Evolutionary conservation across 2,888 invertebrate species (phyloP).

Genomic region (Megamerina dolium): DNA sequence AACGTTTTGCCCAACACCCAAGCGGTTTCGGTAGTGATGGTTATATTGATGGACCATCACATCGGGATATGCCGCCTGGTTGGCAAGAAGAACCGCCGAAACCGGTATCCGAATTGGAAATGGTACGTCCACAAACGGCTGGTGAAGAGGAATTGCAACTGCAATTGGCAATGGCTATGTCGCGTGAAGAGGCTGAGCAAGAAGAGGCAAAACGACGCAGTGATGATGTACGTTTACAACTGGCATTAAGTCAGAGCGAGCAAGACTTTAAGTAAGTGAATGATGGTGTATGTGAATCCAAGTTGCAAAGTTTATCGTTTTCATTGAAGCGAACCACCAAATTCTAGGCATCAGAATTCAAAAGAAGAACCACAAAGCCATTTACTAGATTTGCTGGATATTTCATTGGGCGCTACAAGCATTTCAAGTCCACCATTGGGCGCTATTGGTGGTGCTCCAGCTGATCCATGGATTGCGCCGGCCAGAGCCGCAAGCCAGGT

Average conservation of each 20-base stretch:
- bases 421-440: constrained; percentile 51
- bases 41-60: constrained; percentile 65
- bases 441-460: constrained; percentile 38
- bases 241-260: constrained; percentile 92
- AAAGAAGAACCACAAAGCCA: constrained; percentile 57
- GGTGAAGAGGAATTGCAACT: constrained; percentile 98
- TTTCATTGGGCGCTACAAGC: constrained; percentile 63
- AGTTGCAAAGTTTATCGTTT: neutral
- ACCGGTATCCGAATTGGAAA: constrained; percentile 67
- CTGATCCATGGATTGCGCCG: constrained; percentile 73
- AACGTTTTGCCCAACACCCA: constrained; percentile 81
- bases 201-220: constrained; percentile 89
- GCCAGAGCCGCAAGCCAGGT: constrained; percentile 56
- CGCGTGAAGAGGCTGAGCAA: constrained; percentile 95
- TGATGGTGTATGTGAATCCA: neutral
- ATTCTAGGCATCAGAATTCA: constrained; percentile 23
- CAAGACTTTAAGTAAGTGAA: constrained; percentile 76
- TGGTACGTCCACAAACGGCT: constrained; percentile 91
- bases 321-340: constrained; percentile 6
- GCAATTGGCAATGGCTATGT: constrained; percentile 97
- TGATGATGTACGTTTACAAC: constrained; percentile 92
- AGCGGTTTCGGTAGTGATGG: constrained; percentile 85
- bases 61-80: constrained; percentile 46
- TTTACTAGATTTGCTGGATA: constrained; percentile 77
- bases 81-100: constrained; percentile 47